Evolutionary conservation across 2,113 vertebrate genomes (phyloP), one percentile per base, ranked within the genome.

Genomic region (Stercorarius parasiticus): DNA sequence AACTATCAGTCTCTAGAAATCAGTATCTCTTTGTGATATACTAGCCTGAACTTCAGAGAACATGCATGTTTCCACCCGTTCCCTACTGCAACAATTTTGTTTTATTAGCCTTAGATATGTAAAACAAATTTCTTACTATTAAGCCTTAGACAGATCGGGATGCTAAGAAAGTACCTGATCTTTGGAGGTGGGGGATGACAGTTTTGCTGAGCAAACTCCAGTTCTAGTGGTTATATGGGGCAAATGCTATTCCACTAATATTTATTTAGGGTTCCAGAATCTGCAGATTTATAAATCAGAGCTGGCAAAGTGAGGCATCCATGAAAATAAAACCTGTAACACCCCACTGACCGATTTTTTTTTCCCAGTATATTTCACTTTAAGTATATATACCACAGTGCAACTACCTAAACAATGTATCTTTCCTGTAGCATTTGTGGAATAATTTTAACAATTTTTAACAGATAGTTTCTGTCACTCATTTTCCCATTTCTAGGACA

Each of bases 381-480:
- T 19, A 82, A 93, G 53, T 30, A 21, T 20, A 52, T 3, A 61
- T 10, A 79, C 58, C 67, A 76, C 52, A 40, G 42, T 19, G 32
- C 17, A 62, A 64, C 56, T 56, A 6, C 25, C 45, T 18, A 61
- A 81, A 73, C 77, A 67, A 18, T 6, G 34, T 16, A 26, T 74
- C 43, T 65, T 76, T 79, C 62, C 78, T 12, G 34, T 19, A 80
- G 53, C 61, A 42, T 53, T 70, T n/a, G 66, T 58, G 71, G 87
- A 66, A 70, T 74, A 70, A 89, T 90, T 79, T 76, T 69, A 80
- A 93, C 67, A 53, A n/a, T 58, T 96, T 90, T 83, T 56, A 88
- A 88, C 52, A 61, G 90, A 82, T 36, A 25, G 40, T 86, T 95
- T 86, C 74, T 88, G 86, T 66, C 93, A 89, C 36, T 96, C 81